Evolutionary conservation across 1,140 invertebrate genomes (phyloP), one percentile per base, ranked within the genome.

Genomic region (Diuraphis noxia): DNA sequence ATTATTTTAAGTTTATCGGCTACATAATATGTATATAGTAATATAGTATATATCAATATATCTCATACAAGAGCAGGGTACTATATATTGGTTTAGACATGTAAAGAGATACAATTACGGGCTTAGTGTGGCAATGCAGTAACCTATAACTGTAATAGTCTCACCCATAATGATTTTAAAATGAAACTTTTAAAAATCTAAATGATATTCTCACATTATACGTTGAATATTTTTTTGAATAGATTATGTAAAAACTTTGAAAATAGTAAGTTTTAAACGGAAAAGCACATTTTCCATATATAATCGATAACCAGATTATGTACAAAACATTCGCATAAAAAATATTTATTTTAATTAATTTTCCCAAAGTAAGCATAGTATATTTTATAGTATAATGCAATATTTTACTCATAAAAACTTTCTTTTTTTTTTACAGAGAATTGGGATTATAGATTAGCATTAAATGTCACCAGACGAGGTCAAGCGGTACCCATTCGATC

Each of bases 401-500:
- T 72, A 72, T n/a, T 72, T n/a, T n/a, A 72, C 30, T 30, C 23
- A 38, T 38, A 79, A 46, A 23, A 36, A 23, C 23, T 23, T n/a
- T n/a, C n/a, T 5, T 19, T 38, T 46, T 49, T n/a, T 40, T 52
- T 79, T 46, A 25, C 88, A 90, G 88, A 90, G 9, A 90, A 41
- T 79, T 79, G 38, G 36, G 87, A 87, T 56, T 89, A 82, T n/a
- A 92, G 49, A 79, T 89, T 92, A 38, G n/a, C 92, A 8, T 88
- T 92, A 63, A 88, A 88, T n/a, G 82, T 90, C 1, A 13, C 36
- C 17, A 88, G 88, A 81, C 77, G 36, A 82, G 89, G 77, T 52
- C 89, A 91, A 52, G 63, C 89, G 2, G 72, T 77, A 43, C 92
- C 89, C 88, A 84, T 77, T 82, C 93, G 91, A 46, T 92, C 93